These are phyloP conservation scores for Scrobipalpa atriplicella DNA, from an alignment of 2,888 invertebrate species.

Conservation along the genomic window DNA sequence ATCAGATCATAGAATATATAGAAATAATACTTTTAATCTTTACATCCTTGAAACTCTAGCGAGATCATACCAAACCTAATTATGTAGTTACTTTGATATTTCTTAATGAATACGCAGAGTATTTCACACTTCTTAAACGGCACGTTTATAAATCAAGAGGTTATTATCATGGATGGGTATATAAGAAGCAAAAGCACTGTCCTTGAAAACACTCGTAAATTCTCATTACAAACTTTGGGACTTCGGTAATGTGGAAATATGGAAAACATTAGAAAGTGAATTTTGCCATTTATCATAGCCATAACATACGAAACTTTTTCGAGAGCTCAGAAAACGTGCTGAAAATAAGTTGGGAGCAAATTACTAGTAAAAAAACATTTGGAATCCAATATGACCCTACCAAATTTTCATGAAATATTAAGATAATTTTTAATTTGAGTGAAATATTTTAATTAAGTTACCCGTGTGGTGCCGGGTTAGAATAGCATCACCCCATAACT, in stretches of 20 bases:
- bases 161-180: conserved; percentile 29
- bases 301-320: not conserved
- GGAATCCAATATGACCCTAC: no score
- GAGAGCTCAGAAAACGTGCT: not conserved
- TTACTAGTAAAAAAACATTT: no score
- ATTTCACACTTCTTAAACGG: not conserved
- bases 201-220: conserved; percentile 9
- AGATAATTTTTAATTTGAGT: no score
- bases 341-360: no score
- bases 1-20: no score
- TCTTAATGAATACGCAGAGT: not conserved
- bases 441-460: no score
- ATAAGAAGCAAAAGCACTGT: no score
- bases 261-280: not conserved
- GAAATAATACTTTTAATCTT: no score
- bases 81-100: not conserved
- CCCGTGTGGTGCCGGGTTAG: no score
- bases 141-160: conserved; percentile 22
- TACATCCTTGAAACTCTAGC: no score
- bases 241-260: conserved; percentile 2
- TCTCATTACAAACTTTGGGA: not conserved
- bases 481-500: no score
- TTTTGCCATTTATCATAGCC: not conserved
- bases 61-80: not conserved
- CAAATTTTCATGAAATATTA: no score